These are phyloP conservation scores for Antheraea pernyi DNA, from an alignment of 1,140 invertebrate species.

Conservation along the genomic window DNA sequence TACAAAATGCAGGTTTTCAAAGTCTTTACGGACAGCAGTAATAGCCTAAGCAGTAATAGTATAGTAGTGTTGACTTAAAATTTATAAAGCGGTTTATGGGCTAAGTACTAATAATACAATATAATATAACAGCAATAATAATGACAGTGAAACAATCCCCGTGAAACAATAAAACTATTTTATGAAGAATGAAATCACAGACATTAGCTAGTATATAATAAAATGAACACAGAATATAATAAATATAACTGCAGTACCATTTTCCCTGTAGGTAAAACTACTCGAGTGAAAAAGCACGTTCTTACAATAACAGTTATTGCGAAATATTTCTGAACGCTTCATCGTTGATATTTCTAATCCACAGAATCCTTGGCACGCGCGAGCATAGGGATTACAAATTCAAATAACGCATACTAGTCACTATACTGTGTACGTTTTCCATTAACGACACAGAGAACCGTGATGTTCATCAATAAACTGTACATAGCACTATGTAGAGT, in stretches of 20 bases:
- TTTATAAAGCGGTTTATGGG: too few relatives aligned
- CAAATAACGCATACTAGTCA: constrained; percentile 43
- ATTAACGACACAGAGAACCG: constrained; percentile 23
- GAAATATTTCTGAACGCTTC: constrained; percentile 32
- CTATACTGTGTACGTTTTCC: constrained; percentile 27
- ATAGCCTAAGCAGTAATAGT: too few relatives aligned
- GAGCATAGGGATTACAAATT: constrained; percentile 41
- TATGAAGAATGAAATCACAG: too few relatives aligned
- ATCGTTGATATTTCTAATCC: constrained; percentile 46
- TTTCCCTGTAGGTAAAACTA: not conserved
- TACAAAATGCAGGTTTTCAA: too few relatives aligned
- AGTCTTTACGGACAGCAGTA: too few relatives aligned
- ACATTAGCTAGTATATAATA: not conserved
- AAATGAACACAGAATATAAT: not conserved
- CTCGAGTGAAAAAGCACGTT: constrained; percentile 22
- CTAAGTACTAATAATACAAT: too few relatives aligned
- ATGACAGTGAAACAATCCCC: too few relatives aligned
- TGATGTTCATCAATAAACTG: constrained; percentile 18
- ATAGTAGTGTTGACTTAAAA: too few relatives aligned
- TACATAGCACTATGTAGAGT: constrained; percentile 15
- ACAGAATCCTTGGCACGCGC: constrained; percentile 43
- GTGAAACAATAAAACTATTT: too few relatives aligned
- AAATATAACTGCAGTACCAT: not conserved
- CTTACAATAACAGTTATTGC: constrained; percentile 21
- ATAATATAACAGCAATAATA: too few relatives aligned